A percentile compares a stretch with the other conserved stretches of the same genome.
Evolutionary conservation across 2,113 vertebrate species (phyloP).

Genomic region (Lucifuga dentata): DNA sequence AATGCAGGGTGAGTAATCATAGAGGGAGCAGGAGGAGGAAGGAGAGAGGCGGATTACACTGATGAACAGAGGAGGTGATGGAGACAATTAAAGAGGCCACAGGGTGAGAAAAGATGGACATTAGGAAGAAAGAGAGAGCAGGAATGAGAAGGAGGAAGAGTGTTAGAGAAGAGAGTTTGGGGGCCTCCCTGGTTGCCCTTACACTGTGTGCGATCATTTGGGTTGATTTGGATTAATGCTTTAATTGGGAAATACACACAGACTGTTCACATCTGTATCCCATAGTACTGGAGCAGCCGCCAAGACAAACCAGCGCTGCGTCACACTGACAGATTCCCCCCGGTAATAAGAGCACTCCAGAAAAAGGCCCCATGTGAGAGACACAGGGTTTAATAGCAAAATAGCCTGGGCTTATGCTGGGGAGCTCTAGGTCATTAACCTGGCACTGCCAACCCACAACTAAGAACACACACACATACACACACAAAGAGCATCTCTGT

Average conservation of each 20-base stretch:
- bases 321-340: constrained; percentile 73
- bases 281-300: constrained; percentile 72
- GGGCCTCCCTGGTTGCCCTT: constrained; percentile 69
- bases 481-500: constrained; percentile 30
- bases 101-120: constrained; percentile 75
- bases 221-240: constrained; percentile 87
- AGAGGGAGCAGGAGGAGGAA: constrained; percentile 14
- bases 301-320: constrained; percentile 81
- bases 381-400: constrained; percentile 60
- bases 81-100: constrained; percentile 78
- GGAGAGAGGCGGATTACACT: constrained; percentile 62
- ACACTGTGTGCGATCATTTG: constrained; percentile 76
- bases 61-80: constrained; percentile 78
- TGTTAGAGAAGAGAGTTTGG: too few relatives aligned
- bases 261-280: constrained; percentile 83
- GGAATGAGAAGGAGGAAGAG: constrained; percentile 51
- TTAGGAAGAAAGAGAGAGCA: constrained; percentile 40
- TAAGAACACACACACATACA: constrained; percentile 27
- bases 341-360: constrained; percentile 67
- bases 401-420: constrained; percentile 11
- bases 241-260: constrained; percentile 85
- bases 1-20: constrained; percentile 80
- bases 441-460: constrained; percentile 58
- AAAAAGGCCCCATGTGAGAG: constrained; percentile 57
- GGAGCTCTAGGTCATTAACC: constrained; percentile 56